A percentile compares a stretch with the other conserved stretches of the same genome.
These are phyloP conservation scores for Polymixis flavicincta DNA, from an alignment of 2,888 invertebrate genomes.

Conservation along the genomic window DNA sequence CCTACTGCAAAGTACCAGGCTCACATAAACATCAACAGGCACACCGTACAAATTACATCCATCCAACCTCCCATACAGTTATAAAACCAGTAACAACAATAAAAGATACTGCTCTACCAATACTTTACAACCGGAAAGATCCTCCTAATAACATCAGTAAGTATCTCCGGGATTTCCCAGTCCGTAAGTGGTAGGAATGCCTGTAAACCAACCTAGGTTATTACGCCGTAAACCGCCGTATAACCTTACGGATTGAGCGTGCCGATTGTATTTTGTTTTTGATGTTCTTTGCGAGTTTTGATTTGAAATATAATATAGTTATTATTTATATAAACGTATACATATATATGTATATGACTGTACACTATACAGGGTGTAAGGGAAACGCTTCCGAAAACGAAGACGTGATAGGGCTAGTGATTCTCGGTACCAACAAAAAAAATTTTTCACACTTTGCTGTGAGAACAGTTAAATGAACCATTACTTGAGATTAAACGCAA, in stretches of 20 bases:
- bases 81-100: conserved; percentile 36
- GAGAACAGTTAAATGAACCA: no score
- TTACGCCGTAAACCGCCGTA: conserved; percentile 14
- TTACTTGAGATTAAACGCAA: no score
- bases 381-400: no score
- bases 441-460: no score
- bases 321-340: no score
- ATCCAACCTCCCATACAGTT: conserved; percentile 19
- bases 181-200: conserved; percentile 26
- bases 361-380: no score
- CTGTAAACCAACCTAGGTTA: conserved; percentile 35
- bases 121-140: conserved; percentile 41
- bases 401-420: no score
- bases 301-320: not conserved
- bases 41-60: conserved; percentile 26
- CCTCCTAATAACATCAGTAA: conserved; percentile 35
- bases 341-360: no score
- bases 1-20: conserved; percentile 21
- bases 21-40: conserved; percentile 18
- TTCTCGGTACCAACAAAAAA: no score
- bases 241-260: conserved; percentile 9
- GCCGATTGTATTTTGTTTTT: conserved; percentile 19
- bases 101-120: conserved; percentile 27
- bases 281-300: not conserved
- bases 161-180: conserved; percentile 47